Evolutionary conservation across 2,113 vertebrate genomes (phyloP).

Genomic region (Syngnathus floridae): DNA sequence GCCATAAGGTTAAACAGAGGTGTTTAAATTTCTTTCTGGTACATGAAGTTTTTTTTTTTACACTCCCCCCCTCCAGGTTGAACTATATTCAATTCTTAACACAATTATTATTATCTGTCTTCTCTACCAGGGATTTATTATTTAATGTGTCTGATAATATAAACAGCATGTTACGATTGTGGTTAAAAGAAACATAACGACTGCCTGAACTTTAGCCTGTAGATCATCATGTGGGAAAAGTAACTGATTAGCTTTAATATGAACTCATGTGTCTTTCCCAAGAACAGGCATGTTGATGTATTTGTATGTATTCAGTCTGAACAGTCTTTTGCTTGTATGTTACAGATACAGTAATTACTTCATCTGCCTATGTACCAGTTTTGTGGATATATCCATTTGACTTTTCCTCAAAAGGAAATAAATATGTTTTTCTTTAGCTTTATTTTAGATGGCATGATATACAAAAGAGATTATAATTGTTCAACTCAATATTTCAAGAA

Average conservation of each 20-base stretch:
- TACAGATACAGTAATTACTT: background rate
- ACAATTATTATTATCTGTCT: background rate
- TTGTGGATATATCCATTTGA: background rate
- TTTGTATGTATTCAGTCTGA: background rate
- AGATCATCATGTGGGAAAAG: background rate
- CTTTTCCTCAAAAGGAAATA: too few relatives aligned
- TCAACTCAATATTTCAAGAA: background rate
- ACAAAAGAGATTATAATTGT: background rate
- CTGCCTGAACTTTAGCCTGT: background rate
- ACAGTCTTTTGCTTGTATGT: background rate
- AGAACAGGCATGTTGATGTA: background rate
- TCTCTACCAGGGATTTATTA: background rate
- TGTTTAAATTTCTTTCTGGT: background rate
- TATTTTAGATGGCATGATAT: background rate
- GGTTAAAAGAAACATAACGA: background rate
- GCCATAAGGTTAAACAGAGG: too few relatives aligned
- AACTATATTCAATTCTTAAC: background rate
- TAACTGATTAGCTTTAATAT: background rate
- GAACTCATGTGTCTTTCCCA: background rate
- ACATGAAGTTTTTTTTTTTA: background rate
- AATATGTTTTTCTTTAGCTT: background rate
- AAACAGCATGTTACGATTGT: background rate
- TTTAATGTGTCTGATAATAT: background rate
- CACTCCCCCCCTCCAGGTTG: background rate
- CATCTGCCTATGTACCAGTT: background rate